Evolutionary conservation across 1,140 invertebrate species (phyloP).

Genomic region (Camponotus vicinus): DNA sequence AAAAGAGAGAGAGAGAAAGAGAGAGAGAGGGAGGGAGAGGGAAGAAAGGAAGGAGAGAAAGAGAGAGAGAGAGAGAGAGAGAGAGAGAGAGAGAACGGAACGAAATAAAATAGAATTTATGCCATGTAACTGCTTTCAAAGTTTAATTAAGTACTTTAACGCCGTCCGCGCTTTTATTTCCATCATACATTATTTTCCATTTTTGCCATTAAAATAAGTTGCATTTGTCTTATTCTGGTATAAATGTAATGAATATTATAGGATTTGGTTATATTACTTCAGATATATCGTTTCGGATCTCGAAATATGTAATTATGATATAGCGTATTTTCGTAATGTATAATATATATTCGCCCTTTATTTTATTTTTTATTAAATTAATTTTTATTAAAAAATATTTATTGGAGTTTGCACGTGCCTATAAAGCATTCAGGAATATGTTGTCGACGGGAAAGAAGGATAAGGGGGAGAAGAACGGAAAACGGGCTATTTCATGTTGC

Average conservation of each 20-base stretch:
- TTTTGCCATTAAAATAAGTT: conserved; percentile 60
- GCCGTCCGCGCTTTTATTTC: conserved; percentile 52
- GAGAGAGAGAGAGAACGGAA: conserved; percentile 65
- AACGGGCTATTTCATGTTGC: conserved; percentile 56
- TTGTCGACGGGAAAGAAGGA: conserved; percentile 46
- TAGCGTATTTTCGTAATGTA: neutral
- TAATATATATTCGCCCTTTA: neutral
- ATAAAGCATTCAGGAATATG: neutral
- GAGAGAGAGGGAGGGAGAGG: neutral
- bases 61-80: neutral
- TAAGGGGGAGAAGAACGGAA: conserved; percentile 32
- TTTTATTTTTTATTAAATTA: neutral
- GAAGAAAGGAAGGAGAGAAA: neutral
- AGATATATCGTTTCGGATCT: conserved; percentile 12
- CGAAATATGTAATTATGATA: neutral
- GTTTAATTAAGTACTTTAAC: conserved; percentile 65
- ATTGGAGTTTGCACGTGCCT: neutral
- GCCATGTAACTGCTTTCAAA: conserved; percentile 61
- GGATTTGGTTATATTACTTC: conserved; percentile 6
- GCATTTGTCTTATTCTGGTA: conserved; percentile 50
- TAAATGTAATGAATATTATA: conserved; percentile 27
- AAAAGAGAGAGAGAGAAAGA: neutral
- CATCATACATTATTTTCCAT: conserved; percentile 59
- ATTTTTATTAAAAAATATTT: neutral
- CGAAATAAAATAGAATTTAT: conserved; percentile 63